Evolutionary conservation across 2,888 invertebrate genomes (phyloP), one percentile per base, ranked within the genome.

Genomic region (Exocentrus adspersus): DNA sequence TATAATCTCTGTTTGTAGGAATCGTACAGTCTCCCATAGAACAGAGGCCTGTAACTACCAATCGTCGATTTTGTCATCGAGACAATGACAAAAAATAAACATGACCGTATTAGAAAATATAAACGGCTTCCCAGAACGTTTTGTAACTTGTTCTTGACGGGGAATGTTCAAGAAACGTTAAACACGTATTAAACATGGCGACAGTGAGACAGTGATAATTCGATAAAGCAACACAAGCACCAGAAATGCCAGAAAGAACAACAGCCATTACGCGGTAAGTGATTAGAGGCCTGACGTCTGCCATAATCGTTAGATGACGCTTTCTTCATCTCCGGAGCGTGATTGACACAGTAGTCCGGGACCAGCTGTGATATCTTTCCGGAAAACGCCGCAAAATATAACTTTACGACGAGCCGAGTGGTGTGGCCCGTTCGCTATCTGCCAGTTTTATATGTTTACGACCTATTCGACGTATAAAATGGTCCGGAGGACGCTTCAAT

Each of bases 301-400:
- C 56, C 56, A 45, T 56, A 56, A 56, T 10, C 41, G 17, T 20
- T 30, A 45, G 45, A 45, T 45, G 41, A 28, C 45, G 45, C n/a
- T n/a, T n/a, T n/a, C n/a, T n/a, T 43, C 24, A 28, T 41, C 12
- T 28, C 41, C 28, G n/a, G 56, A 16, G 20, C 17, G 56, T 67
- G 67, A 70, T 67, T 64, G 70, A 70, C 70, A 67, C 65, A 45
- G 63, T 57, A 64, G 64, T 60, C 60, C 57, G 30, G 50, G 67
- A 60, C 53, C 64, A n/a, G 57, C 51, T 61, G 67, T 24, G 24
- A 7, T 65, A 60, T 61, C 54, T 58, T 59, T 53, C 60, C 54
- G 17, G 43, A 54, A 59, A 54, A 20, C 54, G 54, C 50, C 56
- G 42, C 56, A 45, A 32, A 45, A 41, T 20, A 24, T n/a, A 45